Evolutionary conservation across 2,888 invertebrate genomes (phyloP).

Genomic region (Poecilus cupreus): DNA sequence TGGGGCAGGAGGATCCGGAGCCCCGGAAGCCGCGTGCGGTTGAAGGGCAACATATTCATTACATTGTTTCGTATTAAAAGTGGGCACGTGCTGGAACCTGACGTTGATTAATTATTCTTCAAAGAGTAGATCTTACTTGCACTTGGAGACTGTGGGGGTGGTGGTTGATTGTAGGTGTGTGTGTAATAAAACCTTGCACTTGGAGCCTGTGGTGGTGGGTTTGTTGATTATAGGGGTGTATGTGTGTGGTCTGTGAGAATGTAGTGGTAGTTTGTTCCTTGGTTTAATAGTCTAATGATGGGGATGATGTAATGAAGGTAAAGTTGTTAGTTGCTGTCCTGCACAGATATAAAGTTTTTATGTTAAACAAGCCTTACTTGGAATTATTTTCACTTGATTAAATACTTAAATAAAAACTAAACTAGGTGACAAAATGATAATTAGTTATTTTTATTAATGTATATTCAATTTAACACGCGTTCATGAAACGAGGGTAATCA

Average conservation of each 20-base stretch:
- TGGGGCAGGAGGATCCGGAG: neutral
- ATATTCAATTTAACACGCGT: too few species aligned
- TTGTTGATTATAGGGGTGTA: too few species aligned
- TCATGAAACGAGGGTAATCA: too few species aligned
- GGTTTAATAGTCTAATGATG: neutral
- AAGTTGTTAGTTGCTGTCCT: neutral
- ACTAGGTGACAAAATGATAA: too few species aligned
- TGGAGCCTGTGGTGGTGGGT: neutral
- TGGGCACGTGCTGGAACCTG: slow-evolving; percentile 10
- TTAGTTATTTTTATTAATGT: too few species aligned
- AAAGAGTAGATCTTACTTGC: slow-evolving; percentile 29
- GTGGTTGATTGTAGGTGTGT: too few species aligned
- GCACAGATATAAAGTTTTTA: neutral
- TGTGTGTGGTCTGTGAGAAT: neutral
- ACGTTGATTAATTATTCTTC: slow-evolving; percentile 43
- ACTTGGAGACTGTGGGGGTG: neutral
- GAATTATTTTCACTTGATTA: too few species aligned
- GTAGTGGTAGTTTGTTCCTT: slow-evolving; percentile 2
- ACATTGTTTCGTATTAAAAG: slow-evolving; percentile 51
- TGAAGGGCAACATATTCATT: slow-evolving; percentile 52
- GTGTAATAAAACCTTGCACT: neutral
- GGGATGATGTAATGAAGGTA: neutral
- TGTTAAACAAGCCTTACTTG: too few species aligned
- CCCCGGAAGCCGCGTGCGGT: neutral
- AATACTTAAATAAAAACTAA: too few species aligned